phyloP scores from a whole-genome alignment of 2,888 invertebrate species.

The Lacanobia wlatinum region DNA sequence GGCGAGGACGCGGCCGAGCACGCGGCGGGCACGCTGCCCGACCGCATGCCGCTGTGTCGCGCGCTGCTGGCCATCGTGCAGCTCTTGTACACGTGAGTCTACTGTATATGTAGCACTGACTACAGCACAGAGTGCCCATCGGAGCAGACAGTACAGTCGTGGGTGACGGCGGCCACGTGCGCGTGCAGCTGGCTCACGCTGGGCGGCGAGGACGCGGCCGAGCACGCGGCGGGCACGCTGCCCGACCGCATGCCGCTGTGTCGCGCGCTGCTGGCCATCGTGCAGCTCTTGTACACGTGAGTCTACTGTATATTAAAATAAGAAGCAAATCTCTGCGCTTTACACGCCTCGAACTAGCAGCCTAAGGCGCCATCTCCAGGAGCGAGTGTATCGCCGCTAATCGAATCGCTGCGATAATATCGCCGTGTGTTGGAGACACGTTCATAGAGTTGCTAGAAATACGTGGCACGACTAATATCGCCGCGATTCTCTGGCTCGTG shows the following conservation, averaged over 20 bases:
- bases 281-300: conserved; percentile 83
- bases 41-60: conserved; percentile 83
- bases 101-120: conserved; percentile 70
- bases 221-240: conserved; percentile 74
- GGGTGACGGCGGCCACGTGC: conserved; percentile 83
- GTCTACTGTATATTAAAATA: conserved; percentile 57
- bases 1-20: conserved; percentile 79
- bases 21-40: conserved; percentile 75
- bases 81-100: conserved; percentile 81
- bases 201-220: conserved; percentile 79
- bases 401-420: too few relatives aligned
- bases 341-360: neutral
- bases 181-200: conserved; percentile 84
- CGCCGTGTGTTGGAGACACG: too few relatives aligned
- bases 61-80: conserved; percentile 81
- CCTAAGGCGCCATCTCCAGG: too few relatives aligned
- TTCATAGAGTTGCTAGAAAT: too few relatives aligned
- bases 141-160: conserved; percentile 77
- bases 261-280: conserved; percentile 79
- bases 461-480: too few relatives aligned
- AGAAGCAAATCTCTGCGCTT: neutral
- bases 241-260: conserved; percentile 85
- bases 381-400: too few relatives aligned
- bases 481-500: too few relatives aligned
- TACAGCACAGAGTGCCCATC: conserved; percentile 79